Conservation (phyloP, 2,888 invertebrate species). For the Napeogenes sylphis region DNA sequence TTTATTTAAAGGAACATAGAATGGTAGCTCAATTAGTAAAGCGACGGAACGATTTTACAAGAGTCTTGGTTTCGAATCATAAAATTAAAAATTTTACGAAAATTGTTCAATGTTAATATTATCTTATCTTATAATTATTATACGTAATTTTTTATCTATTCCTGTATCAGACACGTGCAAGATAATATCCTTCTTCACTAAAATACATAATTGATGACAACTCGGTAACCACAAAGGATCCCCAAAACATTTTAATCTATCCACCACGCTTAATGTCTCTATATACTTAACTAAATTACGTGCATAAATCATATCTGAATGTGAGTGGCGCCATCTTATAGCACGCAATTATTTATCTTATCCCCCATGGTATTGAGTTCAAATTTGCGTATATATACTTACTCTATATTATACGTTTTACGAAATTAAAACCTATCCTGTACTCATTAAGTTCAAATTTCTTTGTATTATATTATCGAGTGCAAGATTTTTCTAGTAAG, state of each 20-base stretch:
- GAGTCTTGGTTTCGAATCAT: too few species aligned
- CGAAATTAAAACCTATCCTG: conserved; percentile 11
- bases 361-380: background rate
- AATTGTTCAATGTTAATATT: too few species aligned
- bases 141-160: too few species aligned
- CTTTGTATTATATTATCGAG: background rate
- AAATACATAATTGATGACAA: conserved; percentile 46
- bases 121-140: too few species aligned
- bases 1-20: too few species aligned
- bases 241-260: conserved; percentile 70
- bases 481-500: conserved; percentile 12
- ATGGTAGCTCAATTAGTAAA: too few species aligned
- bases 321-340: conserved; percentile 53
- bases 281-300: conserved; percentile 76
- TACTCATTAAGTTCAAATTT: conserved; percentile 9
- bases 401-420: background rate
- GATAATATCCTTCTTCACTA: background rate
- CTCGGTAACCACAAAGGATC: conserved; percentile 49
- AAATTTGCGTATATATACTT: conserved; percentile 7
- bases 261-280: conserved; percentile 64
- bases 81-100: too few species aligned
- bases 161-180: too few species aligned
- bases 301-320: conserved; percentile 77
- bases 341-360: conserved; percentile 6
- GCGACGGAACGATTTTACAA: too few species aligned